A percentile compares a stretch with the other conserved stretches of the same genome.
These are phyloP conservation scores for Eulacestoma nigropectus DNA, from an alignment of 2,113 vertebrate genomes.

Conservation along the genomic window DNA sequence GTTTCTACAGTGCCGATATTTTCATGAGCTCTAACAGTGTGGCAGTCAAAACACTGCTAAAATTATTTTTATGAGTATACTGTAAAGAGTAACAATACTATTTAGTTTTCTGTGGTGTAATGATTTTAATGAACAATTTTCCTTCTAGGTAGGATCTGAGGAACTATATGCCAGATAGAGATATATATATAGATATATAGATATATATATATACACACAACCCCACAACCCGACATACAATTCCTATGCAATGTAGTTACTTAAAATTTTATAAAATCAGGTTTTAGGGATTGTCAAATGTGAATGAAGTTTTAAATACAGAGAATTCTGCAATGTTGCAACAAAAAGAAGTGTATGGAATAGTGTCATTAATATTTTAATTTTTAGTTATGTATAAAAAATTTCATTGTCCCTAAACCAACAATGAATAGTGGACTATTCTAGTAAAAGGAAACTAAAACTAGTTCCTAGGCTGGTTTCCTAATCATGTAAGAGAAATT, in stretches of 20 bases:
- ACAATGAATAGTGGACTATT: neutral
- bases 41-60: neutral
- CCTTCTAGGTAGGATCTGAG: neutral
- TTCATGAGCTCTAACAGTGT: neutral
- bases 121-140: neutral
- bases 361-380: neutral
- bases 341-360: neutral
- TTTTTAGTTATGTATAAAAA: neutral
- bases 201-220: neutral
- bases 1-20: fast-evolving
- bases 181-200: neutral
- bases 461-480: neutral
- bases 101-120: neutral
- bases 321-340: neutral
- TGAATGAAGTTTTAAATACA: neutral
- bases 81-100: neutral
- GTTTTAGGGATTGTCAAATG: neutral
- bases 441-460: neutral
- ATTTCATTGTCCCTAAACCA: neutral
- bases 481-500: neutral
- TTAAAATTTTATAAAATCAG: neutral
- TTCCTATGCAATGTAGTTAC: neutral
- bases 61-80: neutral
- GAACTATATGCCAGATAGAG: neutral
- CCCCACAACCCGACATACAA: fast-evolving